phyloP scores from a whole-genome alignment of 2,113 vertebrate genomes.

The Sander vitreus region DNA sequence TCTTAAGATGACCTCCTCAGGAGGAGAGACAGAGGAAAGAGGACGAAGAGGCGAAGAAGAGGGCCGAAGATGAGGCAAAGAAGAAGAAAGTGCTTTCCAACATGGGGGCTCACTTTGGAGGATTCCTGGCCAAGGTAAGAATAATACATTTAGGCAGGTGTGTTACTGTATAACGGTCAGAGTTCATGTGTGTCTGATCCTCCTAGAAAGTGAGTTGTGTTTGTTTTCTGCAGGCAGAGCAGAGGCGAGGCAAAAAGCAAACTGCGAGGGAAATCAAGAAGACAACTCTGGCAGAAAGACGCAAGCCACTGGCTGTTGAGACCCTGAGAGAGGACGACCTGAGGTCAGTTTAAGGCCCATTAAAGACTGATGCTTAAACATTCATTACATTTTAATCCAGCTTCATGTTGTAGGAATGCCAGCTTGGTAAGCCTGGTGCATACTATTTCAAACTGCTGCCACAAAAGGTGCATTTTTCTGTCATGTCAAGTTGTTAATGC shows the following conservation, averaged over 20 bases:
- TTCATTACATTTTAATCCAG: background rate
- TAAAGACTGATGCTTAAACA: background rate
- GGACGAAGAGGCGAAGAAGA: constrained; percentile 94
- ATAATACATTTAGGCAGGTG: background rate
- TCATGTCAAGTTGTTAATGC: background rate
- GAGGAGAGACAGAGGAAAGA: constrained; percentile 96
- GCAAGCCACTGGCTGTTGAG: constrained; percentile 85
- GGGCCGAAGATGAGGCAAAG: constrained; percentile 95
- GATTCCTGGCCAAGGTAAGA: constrained; percentile 94
- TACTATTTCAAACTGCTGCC: background rate
- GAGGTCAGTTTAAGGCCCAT: constrained; percentile 74
- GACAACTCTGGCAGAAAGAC: constrained; percentile 88
- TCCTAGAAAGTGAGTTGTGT: background rate
- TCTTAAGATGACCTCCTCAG: constrained; percentile 71
- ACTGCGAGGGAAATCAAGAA: constrained; percentile 91
- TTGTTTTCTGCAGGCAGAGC: constrained; percentile 78
- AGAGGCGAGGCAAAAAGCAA: constrained; percentile 89
- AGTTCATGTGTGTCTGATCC: background rate
- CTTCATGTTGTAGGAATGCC: background rate
- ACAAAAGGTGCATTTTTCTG: background rate
- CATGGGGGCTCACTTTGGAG: constrained; percentile 97
- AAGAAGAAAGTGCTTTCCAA: constrained; percentile 98
- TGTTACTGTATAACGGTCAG: background rate
- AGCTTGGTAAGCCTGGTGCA: background rate
- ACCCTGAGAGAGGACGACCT: constrained; percentile 87